Percentiles rank a stretch among this genome's conserved stretches.
phyloP scores from a whole-genome alignment of 2,113 vertebrate species.

The Forbesichthys papilliferus region DNA sequence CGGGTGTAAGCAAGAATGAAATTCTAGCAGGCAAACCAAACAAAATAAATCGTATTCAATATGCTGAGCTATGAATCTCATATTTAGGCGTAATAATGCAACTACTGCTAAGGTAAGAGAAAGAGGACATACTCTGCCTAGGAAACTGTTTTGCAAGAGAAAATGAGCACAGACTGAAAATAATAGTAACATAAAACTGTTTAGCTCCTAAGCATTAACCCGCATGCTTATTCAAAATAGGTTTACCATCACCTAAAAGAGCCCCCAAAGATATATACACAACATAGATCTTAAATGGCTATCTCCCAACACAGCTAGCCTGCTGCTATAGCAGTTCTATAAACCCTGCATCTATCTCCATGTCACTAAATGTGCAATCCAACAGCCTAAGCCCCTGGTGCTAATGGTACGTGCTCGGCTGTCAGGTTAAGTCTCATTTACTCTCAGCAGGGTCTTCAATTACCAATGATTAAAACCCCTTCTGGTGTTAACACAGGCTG shows the following conservation, averaged over 20 bases:
- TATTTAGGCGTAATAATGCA: background rate
- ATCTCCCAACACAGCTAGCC: background rate
- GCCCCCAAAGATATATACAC: background rate
- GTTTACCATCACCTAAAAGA: slow-evolving; percentile 24
- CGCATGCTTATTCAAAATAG: slow-evolving; percentile 24
- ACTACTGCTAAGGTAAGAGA: background rate
- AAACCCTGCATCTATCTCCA: slow-evolving; percentile 45
- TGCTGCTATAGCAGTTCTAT: slow-evolving; percentile 13
- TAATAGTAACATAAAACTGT: background rate
- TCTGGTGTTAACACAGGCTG: slow-evolving; percentile 44
- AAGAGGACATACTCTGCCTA: background rate
- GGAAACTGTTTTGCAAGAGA: background rate
- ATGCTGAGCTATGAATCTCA: slow-evolving; percentile 6
- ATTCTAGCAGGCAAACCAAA: slow-evolving; percentile 2
- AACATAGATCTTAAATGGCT: background rate
- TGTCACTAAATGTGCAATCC: slow-evolving; percentile 33
- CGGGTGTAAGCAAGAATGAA: background rate
- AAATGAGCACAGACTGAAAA: slow-evolving; percentile 9
- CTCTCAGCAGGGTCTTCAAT: slow-evolving; percentile 74
- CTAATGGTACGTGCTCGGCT: slow-evolving; percentile 63
- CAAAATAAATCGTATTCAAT: slow-evolving; percentile 20
- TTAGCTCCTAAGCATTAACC: slow-evolving; percentile 20
- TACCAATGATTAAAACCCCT: slow-evolving; percentile 70
- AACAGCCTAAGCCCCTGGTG: slow-evolving; percentile 43
- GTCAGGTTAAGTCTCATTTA: slow-evolving; percentile 75